Base-by-base conservation (phyloP, 2,888 invertebrate species). In the Nudaria mundana region DNA sequence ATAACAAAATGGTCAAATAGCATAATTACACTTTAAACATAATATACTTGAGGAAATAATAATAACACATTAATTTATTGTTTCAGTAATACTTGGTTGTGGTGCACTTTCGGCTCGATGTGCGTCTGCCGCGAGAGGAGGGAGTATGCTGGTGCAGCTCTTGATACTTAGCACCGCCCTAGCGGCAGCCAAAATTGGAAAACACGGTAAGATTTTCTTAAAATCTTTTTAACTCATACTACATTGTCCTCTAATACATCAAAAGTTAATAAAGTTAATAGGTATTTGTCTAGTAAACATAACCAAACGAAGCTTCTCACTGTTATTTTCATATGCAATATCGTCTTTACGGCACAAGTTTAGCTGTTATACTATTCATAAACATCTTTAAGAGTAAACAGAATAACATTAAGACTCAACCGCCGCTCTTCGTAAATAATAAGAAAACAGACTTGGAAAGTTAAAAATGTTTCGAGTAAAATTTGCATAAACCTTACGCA, bases 161-260 rank as follows among this genome's bases (percentile, higher is more conserved):
- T 76, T 88, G 66, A 79, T 88, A 79, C 81, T 88, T 81, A 87
- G 85, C 81, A 81, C 84, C 78, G 86, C 87, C 59, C 69, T 88
- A 51, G 85, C 84, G 83, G 87, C 83, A 65, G 85, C 80, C 70
- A 85, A 72, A 72, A 76, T 81, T 55, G 87, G 86, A 23, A 87
- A 86, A 68, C 85, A 86, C 76, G 87, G 87, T 87, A 66, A 50
- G 63, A 56, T n/a, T n/a, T n/a, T n/a, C n/a, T n/a, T n/a, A n/a
- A n/a, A n/a, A n/a, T n/a, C n/a, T n/a, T n/a, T n/a, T 20, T 3
- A 8, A 5, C 3, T 11, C 12, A 25, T 6, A 5, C 5, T 25
- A 11, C 11, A 25, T 25, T 11, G 5, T 12, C n/a, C 8, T 3
- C 8, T 23, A n/a, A 23, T n/a, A 23, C n/a, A n/a, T 23, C 23